Conservation (phyloP, 2,888 invertebrate genomes). For the Harpagoxenus sublaevis region DNA sequence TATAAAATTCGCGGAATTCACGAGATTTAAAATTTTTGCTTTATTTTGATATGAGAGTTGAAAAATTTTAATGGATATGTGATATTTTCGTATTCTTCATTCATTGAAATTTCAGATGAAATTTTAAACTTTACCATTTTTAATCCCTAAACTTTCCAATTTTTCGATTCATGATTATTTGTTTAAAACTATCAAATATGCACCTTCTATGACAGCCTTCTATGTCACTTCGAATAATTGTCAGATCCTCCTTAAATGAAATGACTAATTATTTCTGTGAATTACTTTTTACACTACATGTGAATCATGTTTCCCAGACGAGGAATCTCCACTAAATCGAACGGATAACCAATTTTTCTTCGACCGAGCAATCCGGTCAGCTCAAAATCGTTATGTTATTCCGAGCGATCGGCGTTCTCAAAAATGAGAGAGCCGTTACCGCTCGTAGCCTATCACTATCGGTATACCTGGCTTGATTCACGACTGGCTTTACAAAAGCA, state of each 20-base stretch:
- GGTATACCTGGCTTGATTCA: constrained; percentile 55
- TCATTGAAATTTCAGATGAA: not conserved
- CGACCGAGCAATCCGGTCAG: not conserved
- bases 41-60: not conserved
- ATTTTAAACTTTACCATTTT: not conserved
- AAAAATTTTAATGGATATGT: not conserved
- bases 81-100: not conserved
- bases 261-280: not conserved
- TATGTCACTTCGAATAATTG: not conserved
- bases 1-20: constrained; percentile 12
- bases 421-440: constrained; percentile 45
- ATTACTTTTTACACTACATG: not conserved
- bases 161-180: not conserved
- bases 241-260: not conserved
- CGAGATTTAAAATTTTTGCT: not conserved
- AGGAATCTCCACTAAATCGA: not conserved
- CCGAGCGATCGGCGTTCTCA: not conserved
- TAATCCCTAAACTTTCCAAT: not conserved
- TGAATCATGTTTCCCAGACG: not conserved
- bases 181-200: not conserved
- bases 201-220: not conserved
- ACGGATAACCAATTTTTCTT: not conserved
- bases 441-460: constrained; percentile 44
- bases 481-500: constrained; percentile 62
- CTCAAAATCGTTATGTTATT: constrained; percentile 13